Conservation (phyloP, 2,888 invertebrate species). For the Folsomia manolachei region DNA sequence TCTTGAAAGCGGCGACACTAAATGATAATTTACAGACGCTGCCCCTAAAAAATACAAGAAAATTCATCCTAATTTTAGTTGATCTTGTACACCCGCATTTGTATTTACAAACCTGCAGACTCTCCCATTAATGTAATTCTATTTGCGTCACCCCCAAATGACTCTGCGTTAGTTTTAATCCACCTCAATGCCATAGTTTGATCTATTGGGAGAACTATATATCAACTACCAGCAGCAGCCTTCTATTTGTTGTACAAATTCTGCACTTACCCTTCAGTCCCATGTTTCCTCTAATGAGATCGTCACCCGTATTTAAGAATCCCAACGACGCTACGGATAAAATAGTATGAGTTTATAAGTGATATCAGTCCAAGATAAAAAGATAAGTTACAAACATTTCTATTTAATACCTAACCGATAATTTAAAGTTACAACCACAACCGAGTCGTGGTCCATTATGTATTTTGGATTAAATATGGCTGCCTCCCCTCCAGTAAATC, state of each 20-base stretch:
- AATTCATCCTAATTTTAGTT: not conserved
- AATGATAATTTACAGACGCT: constrained; percentile 36
- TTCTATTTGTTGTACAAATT: not conserved
- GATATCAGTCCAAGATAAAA: too few species aligned
- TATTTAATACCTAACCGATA: constrained; percentile 43
- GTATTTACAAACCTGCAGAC: constrained; percentile 16
- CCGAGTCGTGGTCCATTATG: constrained; percentile 39
- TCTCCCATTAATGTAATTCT: constrained; percentile 32
- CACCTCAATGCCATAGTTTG: constrained; percentile 22
- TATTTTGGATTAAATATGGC: constrained; percentile 41
- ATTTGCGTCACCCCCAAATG: constrained; percentile 23
- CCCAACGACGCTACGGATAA: constrained; percentile 20
- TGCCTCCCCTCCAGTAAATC: constrained; percentile 28
- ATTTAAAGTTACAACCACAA: constrained; percentile 34
- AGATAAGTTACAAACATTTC: too few species aligned
- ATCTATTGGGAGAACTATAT: not conserved
- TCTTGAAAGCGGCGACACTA: constrained; percentile 37
- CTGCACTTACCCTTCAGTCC: constrained; percentile 27
- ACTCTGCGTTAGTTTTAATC: constrained; percentile 31
- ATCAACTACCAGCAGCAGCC: not conserved
- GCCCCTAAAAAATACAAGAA: constrained; percentile 16
- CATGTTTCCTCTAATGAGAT: constrained; percentile 30
- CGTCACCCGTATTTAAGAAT: constrained; percentile 29
- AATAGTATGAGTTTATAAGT: not conserved
- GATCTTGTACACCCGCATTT: too few species aligned